phyloP scores from a whole-genome alignment of 2,888 invertebrate species.

The Hypena proboscidalis region DNA sequence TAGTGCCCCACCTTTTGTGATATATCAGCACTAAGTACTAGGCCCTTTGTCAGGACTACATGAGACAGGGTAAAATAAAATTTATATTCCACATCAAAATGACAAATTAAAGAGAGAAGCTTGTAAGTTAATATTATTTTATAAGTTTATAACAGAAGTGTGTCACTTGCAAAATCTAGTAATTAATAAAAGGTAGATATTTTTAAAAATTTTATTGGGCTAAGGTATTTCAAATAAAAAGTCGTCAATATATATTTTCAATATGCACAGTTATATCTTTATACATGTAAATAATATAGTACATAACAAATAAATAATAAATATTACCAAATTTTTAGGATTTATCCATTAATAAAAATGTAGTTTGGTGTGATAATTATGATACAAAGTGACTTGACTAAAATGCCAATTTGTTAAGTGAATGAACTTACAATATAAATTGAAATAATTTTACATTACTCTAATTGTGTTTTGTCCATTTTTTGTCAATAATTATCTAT shows the following conservation, averaged over 20 bases:
- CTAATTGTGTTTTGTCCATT: constrained; percentile 60
- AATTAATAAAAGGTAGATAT: constrained; percentile 22
- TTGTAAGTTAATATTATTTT: too few relatives aligned
- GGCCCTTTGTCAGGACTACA: too few relatives aligned
- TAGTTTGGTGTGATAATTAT: constrained; percentile 79
- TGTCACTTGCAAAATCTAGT: too few relatives aligned
- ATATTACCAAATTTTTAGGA: constrained; percentile 80
- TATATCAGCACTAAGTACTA: too few relatives aligned
- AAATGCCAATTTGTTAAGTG: constrained; percentile 73
- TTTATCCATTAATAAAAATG: constrained; percentile 78
- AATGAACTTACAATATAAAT: constrained; percentile 54
- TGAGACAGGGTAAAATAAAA: too few relatives aligned
- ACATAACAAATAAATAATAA: constrained; percentile 85
- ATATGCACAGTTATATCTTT: constrained; percentile 85
- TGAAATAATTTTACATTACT: constrained; percentile 67
- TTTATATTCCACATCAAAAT: too few relatives aligned
- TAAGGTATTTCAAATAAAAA: constrained; percentile 82
- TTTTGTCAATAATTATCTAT: constrained; percentile 60
- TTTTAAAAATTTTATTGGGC: constrained; percentile 74
- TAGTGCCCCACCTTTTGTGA: too few relatives aligned
- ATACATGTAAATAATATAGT: constrained; percentile 85
- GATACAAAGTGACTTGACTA: constrained; percentile 78
- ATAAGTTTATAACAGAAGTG: too few relatives aligned
- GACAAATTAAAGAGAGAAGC: too few relatives aligned
- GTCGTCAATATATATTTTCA: constrained; percentile 83